Evolutionary conservation across 1,140 invertebrate genomes (phyloP).

Genomic region (Spodoptera frugiperda): DNA sequence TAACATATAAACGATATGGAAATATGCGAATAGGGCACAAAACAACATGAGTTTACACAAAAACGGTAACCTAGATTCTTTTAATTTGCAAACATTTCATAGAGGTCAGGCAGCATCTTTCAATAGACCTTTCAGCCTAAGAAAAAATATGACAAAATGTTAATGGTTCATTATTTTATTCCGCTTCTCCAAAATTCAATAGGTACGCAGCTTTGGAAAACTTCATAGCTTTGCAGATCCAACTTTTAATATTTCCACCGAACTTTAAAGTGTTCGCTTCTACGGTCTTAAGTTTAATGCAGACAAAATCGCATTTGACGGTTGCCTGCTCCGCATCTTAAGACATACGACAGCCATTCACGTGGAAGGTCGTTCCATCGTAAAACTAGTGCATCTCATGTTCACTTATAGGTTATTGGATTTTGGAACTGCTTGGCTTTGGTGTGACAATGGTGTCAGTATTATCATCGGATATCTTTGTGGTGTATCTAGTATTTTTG

Average conservation of each 20-base stretch:
- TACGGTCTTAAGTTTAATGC: constrained; percentile 27
- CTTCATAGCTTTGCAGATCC: constrained; percentile 15
- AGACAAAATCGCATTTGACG: constrained; percentile 39
- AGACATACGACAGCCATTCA: neutral
- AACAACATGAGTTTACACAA: too few species aligned
- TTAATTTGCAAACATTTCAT: too few species aligned
- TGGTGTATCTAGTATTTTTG: too few species aligned
- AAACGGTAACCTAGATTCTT: too few species aligned
- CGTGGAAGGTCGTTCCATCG: constrained; percentile 3
- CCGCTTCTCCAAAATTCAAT: constrained; percentile 34
- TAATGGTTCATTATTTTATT: constrained; percentile 38
- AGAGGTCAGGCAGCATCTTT: neutral
- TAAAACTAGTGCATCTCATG: neutral
- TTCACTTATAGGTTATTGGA: constrained; percentile 15
- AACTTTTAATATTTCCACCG: constrained; percentile 21
- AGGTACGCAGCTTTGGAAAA: constrained; percentile 24
- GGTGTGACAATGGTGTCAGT: neutral
- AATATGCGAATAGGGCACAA: too few species aligned
- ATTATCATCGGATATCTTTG: too few species aligned
- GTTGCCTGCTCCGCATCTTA: constrained; percentile 13
- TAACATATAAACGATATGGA: too few species aligned
- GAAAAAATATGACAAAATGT: neutral
- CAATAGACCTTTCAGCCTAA: neutral
- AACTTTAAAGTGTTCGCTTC: constrained; percentile 28
- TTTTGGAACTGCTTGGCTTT: constrained; percentile 1